Percentiles rank a stretch among this genome's conserved stretches.
Evolutionary conservation across 2,888 invertebrate genomes (phyloP).

Genomic region (Arenicola marina): DNA sequence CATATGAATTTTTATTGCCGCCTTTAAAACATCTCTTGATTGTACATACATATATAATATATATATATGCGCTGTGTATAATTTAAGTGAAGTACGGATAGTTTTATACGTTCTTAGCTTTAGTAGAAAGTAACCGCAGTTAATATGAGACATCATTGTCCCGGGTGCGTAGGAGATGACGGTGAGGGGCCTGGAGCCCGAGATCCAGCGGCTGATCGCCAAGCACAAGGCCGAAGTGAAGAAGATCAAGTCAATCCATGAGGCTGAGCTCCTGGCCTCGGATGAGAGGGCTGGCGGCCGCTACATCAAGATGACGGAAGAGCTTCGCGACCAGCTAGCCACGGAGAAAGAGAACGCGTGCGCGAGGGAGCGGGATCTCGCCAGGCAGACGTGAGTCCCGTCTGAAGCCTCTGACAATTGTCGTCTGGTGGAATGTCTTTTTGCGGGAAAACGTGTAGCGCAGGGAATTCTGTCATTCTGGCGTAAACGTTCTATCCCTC

Average conservation of each 20-base stretch:
- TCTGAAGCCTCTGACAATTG: too few species aligned
- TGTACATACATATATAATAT: too few species aligned
- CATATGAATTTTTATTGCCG: not conserved
- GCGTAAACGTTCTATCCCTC: too few species aligned
- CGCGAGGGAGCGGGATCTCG: slow-evolving; percentile 57
- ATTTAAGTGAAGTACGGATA: too few species aligned
- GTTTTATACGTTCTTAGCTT: not conserved
- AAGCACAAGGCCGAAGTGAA: slow-evolving; percentile 61
- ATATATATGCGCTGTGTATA: too few species aligned
- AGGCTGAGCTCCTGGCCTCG: slow-evolving; percentile 58
- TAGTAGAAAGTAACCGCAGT: not conserved
- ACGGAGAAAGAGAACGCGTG: slow-evolving; percentile 60
- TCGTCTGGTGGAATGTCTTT: too few species aligned
- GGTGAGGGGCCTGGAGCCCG: slow-evolving; percentile 61
- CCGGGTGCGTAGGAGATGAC: slow-evolving; percentile 58
- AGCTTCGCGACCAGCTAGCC: slow-evolving; percentile 58
- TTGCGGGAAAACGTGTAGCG: too few species aligned
- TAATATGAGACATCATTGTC: not conserved
- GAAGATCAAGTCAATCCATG: slow-evolving; percentile 59
- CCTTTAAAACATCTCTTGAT: too few species aligned
- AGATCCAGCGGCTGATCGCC: slow-evolving; percentile 61
- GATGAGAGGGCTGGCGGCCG: slow-evolving; percentile 58
- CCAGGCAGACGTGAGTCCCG: slow-evolving; percentile 55
- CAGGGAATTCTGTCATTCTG: too few species aligned
- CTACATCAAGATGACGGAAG: slow-evolving; percentile 58